Evolutionary conservation across 2,113 vertebrate species (phyloP).

Genomic region (Phyllostomus discolor): DNA sequence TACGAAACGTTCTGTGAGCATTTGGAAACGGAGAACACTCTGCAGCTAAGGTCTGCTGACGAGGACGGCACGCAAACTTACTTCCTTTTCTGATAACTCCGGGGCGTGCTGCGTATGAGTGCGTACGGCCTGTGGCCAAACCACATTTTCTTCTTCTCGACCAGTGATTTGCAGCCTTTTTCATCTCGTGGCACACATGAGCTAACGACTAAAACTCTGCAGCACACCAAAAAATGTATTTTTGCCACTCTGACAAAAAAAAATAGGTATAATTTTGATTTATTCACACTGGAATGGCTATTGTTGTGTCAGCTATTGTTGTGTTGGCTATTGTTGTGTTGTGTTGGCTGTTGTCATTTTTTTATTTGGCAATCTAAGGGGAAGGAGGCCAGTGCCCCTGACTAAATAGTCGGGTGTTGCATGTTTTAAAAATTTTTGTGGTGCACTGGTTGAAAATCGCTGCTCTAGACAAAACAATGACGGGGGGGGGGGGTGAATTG

Average conservation of each 20-base stretch:
- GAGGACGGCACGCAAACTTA: background rate
- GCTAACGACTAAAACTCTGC: background rate
- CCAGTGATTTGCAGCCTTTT: background rate
- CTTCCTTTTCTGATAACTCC: background rate
- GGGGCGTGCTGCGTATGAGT: accelerated
- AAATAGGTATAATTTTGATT: background rate
- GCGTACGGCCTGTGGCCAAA: background rate
- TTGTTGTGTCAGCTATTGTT: background rate
- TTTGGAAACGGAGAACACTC: background rate
- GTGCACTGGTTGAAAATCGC: background rate
- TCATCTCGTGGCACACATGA: background rate
- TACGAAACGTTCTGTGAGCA: background rate
- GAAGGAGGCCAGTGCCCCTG: background rate
- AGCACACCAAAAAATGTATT: background rate
- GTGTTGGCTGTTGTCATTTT: background rate
- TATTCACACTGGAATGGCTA: background rate
- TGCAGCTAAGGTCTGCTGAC: background rate
- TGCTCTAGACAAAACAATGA: background rate
- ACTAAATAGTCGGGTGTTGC: background rate
- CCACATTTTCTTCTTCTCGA: background rate
- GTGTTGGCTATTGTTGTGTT: background rate
- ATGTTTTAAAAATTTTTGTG: background rate
- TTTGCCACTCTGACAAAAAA: background rate
- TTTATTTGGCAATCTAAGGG: background rate
- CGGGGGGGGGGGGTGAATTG: background rate